phyloP scores from a whole-genome alignment of 2,888 invertebrate species.

The Caenorhabditis uteleia region DNA sequence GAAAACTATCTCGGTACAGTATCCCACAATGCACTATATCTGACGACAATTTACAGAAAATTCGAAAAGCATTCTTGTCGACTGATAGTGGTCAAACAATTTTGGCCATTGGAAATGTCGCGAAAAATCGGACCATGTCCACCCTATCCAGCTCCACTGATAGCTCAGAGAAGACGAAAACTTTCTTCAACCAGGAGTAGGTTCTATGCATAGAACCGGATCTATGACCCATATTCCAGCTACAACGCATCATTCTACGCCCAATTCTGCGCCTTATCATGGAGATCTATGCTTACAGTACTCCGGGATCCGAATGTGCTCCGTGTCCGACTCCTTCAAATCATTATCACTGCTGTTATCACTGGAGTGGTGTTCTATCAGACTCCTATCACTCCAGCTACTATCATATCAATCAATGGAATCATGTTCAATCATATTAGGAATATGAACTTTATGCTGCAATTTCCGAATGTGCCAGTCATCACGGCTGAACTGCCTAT shows the following conservation, averaged over 20 bases:
- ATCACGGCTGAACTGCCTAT: slow-evolving; percentile 88
- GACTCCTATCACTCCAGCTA: slow-evolving; percentile 57
- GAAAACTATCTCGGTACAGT: slow-evolving; percentile 44
- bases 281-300: slow-evolving; percentile 79
- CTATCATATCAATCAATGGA: slow-evolving; percentile 88
- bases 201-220: background rate
- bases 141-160: slow-evolving; percentile 9
- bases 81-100: slow-evolving; percentile 44
- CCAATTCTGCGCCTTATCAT: slow-evolving; percentile 46
- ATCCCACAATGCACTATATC: background rate
- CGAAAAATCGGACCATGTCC: slow-evolving; percentile 14
- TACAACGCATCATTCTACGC: slow-evolving; percentile 46
- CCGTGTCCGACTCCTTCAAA: slow-evolving; percentile 86
- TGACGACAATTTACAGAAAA: slow-evolving; percentile 51
- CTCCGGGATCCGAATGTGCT: slow-evolving; percentile 77
- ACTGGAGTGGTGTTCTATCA: slow-evolving; percentile 81
- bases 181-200: slow-evolving; percentile 49
- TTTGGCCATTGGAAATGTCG: slow-evolving; percentile 40
- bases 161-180: slow-evolving; percentile 40
- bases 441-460: slow-evolving; percentile 85
- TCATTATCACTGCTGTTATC: slow-evolving; percentile 76
- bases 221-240: slow-evolving; percentile 17
- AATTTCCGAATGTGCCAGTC: slow-evolving; percentile 57
- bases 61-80: slow-evolving; percentile 56
- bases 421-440: slow-evolving; percentile 87